Evolutionary conservation across 2,113 vertebrate species (phyloP).

Genomic region (Charina bottae): DNA sequence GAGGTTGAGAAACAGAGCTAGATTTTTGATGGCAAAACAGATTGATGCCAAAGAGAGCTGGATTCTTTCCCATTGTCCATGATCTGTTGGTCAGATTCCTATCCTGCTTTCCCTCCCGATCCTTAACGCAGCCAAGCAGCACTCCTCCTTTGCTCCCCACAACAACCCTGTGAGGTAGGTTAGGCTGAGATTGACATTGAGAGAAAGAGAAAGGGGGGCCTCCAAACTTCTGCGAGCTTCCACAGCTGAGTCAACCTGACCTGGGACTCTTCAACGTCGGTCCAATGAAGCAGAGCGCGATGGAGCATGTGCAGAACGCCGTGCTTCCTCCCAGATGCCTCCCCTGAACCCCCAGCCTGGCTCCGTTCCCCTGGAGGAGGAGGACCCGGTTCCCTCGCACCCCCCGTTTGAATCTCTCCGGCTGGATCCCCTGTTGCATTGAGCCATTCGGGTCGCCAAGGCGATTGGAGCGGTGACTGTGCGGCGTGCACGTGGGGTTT

Average conservation of each 20-base stretch:
- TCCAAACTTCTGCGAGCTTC: neutral
- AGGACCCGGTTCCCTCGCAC: neutral
- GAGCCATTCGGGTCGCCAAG: no score
- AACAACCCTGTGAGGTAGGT: neutral
- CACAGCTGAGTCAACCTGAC: neutral
- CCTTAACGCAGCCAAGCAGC: neutral
- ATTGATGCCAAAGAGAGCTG: no score
- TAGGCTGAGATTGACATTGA: neutral
- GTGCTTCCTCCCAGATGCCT: neutral
- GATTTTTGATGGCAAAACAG: no score
- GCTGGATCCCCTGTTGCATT: no score
- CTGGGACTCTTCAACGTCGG: neutral
- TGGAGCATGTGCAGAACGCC: neutral
- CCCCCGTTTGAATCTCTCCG: neutral
- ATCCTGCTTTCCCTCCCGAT: neutral
- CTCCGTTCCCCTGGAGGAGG: neutral
- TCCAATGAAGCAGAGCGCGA: rapidly evolving
- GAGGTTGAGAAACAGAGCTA: neutral
- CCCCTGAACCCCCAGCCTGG: neutral
- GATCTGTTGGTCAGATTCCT: neutral
- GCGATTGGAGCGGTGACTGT: no score
- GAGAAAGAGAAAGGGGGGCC: neutral
- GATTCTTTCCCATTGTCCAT: neutral
- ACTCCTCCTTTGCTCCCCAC: neutral
- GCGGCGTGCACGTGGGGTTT: neutral